Evolutionary conservation across 2,888 invertebrate genomes (phyloP).

Genomic region (Coelopa pilipes): DNA sequence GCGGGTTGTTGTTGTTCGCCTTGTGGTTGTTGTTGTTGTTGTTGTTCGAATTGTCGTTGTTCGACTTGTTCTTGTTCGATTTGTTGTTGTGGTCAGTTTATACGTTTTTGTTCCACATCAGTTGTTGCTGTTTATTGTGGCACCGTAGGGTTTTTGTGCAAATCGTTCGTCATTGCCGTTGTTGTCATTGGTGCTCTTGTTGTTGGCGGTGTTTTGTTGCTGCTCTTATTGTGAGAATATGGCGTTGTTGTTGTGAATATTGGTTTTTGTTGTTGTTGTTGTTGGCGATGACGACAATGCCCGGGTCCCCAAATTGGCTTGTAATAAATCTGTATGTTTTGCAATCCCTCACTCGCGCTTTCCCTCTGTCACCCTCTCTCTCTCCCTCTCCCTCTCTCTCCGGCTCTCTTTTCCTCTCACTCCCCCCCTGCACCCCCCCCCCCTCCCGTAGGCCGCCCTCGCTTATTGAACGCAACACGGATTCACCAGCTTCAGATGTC

Average conservation of each 20-base stretch:
- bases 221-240: constrained; percentile 7
- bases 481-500: too few species aligned
- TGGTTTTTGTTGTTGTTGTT: background rate
- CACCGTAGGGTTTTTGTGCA: too few species aligned
- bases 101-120: background rate
- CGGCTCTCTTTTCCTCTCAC: too few species aligned
- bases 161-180: too few species aligned
- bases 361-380: too few species aligned
- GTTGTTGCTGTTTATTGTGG: constrained; percentile 23
- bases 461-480: too few species aligned
- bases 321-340: constrained; percentile 47
- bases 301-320: constrained; percentile 44
- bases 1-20: background rate
- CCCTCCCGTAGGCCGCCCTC: too few species aligned
- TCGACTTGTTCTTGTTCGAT: constrained; percentile 11
- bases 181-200: constrained; percentile 24
- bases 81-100: constrained; percentile 25
- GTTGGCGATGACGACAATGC: constrained; percentile 11
- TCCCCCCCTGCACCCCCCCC: too few species aligned
- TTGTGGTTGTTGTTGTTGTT: constrained; percentile 27
- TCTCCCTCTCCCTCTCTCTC: too few species aligned
- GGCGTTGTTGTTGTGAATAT: constrained; percentile 21
- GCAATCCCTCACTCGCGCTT: constrained; percentile 17
- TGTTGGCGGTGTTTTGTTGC: constrained; percentile 13
- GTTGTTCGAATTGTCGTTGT: constrained; percentile 18